Conservation (phyloP, 2,797 vertebrate genomes). For the Syngnathus rostellatus region DNA sequence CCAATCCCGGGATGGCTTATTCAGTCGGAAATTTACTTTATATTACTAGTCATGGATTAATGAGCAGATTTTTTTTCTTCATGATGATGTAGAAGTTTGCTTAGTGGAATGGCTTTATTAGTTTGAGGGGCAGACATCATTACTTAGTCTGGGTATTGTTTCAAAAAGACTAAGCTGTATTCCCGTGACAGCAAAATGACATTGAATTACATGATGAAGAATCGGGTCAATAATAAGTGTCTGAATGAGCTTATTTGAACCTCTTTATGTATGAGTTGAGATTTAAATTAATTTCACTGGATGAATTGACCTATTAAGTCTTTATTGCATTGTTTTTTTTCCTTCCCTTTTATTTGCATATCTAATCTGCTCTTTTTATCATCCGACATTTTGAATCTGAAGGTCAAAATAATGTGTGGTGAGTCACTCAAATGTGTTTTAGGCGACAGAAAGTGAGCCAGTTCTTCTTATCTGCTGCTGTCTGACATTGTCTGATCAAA, state of each 20-base stretch:
- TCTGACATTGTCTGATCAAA: constrained; percentile 49
- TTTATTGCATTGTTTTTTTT: background rate
- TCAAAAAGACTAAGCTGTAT: constrained; percentile 49
- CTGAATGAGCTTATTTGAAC: constrained; percentile 8
- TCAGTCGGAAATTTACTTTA: background rate
- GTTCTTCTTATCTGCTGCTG: constrained; percentile 18
- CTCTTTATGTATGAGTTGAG: background rate
- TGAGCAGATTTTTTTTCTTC: background rate
- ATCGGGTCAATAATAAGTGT: constrained; percentile 55
- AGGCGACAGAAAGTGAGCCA: background rate
- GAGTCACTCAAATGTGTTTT: background rate
- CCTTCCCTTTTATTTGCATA: background rate
- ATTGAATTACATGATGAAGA: constrained; percentile 59
- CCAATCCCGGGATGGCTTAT: background rate
- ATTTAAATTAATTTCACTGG: background rate
- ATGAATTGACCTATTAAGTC: background rate
- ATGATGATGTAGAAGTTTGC: constrained; percentile 31
- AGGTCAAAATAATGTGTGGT: background rate
- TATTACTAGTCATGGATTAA: background rate
- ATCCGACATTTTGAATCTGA: no score
- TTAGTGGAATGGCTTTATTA: constrained; percentile 48
- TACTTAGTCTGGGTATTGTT: constrained; percentile 57
- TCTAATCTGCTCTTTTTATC: no score
- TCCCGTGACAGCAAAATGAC: constrained; percentile 55
- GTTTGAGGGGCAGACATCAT: constrained; percentile 50